A percentile compares a stretch with the other conserved stretches of the same genome.
Evolutionary conservation across 2,888 invertebrate species (phyloP).

Genomic region (Phalera bucephala): DNA sequence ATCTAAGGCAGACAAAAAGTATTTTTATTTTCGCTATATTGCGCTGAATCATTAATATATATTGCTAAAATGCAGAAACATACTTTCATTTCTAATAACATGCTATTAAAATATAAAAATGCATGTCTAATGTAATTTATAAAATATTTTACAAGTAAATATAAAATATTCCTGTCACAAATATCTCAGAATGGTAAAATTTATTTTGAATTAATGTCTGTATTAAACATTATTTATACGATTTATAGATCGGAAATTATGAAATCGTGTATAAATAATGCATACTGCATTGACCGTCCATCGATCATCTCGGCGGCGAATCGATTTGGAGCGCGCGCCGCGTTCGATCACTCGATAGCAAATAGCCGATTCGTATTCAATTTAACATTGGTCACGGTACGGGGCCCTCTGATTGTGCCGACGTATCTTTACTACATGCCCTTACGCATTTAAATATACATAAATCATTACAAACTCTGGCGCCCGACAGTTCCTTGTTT

Average conservation of each 20-base stretch:
- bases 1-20: no score
- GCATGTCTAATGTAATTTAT: no score
- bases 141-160: no score
- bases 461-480: constrained; percentile 51
- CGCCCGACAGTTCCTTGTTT: constrained; percentile 21
- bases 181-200: no score
- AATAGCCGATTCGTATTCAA: constrained; percentile 65
- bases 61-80: no score
- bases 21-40: no score
- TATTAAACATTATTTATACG: no score
- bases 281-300: constrained; percentile 24
- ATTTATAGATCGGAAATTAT: constrained; percentile 9
- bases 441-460: constrained; percentile 61
- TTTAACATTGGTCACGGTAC: constrained; percentile 67
- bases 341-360: constrained; percentile 53
- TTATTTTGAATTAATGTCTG: constrained; percentile 1
- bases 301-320: constrained; percentile 60
- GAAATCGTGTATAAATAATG: constrained; percentile 16
- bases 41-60: no score
- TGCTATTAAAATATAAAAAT: no score
- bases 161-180: no score
- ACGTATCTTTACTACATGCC: constrained; percentile 38
- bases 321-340: constrained; percentile 52
- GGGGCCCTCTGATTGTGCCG: constrained; percentile 53
- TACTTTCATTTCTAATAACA: no score